phyloP scores from a whole-genome alignment of 1,140 invertebrate genomes.

The Drosophila cardini region DNA sequence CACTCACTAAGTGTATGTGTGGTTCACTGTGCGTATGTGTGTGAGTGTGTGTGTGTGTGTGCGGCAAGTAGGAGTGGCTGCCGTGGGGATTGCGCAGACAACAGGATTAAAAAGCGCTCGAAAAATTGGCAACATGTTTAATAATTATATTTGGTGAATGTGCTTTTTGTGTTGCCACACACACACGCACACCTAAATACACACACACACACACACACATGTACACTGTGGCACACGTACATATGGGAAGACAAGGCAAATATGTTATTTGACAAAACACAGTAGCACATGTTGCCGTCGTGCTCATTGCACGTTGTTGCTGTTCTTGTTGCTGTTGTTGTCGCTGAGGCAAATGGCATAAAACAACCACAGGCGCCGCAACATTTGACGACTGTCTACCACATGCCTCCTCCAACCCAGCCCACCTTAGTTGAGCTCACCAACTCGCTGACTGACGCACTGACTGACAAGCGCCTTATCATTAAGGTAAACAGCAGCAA shows the following conservation, averaged over 20 bases:
- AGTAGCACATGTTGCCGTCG: constrained; percentile 73
- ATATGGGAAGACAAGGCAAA: constrained; percentile 67
- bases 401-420: constrained; percentile 21
- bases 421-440: neutral
- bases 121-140: constrained; percentile 83
- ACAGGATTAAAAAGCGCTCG: constrained; percentile 82
- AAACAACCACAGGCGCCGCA: constrained; percentile 80
- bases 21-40: constrained; percentile 22
- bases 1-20: neutral
- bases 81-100: constrained; percentile 57
- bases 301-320: constrained; percentile 20
- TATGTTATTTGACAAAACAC: constrained; percentile 83
- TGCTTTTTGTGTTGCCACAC: constrained; percentile 57
- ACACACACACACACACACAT: constrained; percentile 14
- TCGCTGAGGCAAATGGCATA: constrained; percentile 69
- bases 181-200: constrained; percentile 21
- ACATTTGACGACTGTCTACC: constrained; percentile 71
- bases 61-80: constrained; percentile 9
- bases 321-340: constrained; percentile 7
- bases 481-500: constrained; percentile 77
- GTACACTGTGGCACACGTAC: constrained; percentile 16
- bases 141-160: constrained; percentile 82
- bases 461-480: constrained; percentile 82
- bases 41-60: neutral
- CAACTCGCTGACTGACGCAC: constrained; percentile 36